A percentile compares a stretch with the other conserved stretches of the same genome.
phyloP scores from a whole-genome alignment of 2,113 vertebrate species.

The Poecilia latipinna region DNA sequence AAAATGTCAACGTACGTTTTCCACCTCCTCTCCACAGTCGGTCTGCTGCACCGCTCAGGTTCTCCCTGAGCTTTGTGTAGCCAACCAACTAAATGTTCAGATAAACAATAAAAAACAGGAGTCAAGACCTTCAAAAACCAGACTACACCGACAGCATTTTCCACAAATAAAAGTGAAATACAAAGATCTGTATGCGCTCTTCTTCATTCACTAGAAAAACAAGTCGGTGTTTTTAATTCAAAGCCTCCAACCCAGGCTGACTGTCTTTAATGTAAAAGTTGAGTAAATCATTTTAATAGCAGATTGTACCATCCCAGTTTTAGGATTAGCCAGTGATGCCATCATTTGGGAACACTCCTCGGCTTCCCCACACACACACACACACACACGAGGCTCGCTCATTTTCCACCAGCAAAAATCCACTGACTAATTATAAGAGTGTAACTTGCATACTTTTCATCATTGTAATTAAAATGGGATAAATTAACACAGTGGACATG shows the following conservation, averaged over 20 bases:
- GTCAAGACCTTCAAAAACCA: neutral
- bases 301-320: constrained; percentile 36
- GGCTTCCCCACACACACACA: neutral
- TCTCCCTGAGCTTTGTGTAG: constrained; percentile 43
- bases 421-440: constrained; percentile 29
- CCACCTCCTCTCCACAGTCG: constrained; percentile 26
- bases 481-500: constrained; percentile 65
- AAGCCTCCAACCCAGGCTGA: constrained; percentile 45
- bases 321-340: constrained; percentile 43
- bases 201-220: constrained; percentile 37
- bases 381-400: constrained; percentile 33
- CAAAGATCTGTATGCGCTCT: neutral
- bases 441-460: constrained; percentile 64
- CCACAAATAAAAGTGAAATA: constrained; percentile 35
- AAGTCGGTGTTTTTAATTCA: constrained; percentile 58
- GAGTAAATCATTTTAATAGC: constrained; percentile 46
- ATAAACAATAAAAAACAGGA: neutral
- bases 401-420: constrained; percentile 22
- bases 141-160: neutral
- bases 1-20: neutral
- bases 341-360: constrained; percentile 28
- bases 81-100: neutral
- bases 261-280: constrained; percentile 60
- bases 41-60: constrained; percentile 51
- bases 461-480: constrained; percentile 67